A percentile compares a stretch with the other conserved stretches of the same genome.
Conservation (phyloP, 2,888 invertebrate genomes). For the Ariolimax columbianus region DNA sequence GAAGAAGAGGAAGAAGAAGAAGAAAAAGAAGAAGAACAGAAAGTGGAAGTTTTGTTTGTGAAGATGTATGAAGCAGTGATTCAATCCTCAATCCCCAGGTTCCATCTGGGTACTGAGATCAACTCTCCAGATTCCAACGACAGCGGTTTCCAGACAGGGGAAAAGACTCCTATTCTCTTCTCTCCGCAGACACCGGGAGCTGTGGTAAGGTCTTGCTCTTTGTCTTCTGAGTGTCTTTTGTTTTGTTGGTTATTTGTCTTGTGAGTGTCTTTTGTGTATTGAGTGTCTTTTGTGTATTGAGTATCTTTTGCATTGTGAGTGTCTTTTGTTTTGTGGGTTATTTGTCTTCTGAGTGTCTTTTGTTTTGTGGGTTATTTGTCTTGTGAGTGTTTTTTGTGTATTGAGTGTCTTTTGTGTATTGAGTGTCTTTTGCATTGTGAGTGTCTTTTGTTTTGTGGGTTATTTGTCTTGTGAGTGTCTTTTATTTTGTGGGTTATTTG, state of each 20-base stretch:
- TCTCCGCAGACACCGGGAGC: constrained; percentile 40
- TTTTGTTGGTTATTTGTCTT: background rate
- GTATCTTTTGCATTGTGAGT: too few relatives aligned
- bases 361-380: background rate
- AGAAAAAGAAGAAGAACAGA: too few relatives aligned
- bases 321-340: too few relatives aligned
- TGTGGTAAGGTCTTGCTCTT: constrained; percentile 10
- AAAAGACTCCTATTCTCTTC: constrained; percentile 57
- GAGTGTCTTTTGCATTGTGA: too few relatives aligned
- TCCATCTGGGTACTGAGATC: constrained; percentile 67
- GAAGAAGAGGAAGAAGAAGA: too few relatives aligned
- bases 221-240: background rate
- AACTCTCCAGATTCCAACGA: constrained; percentile 78
- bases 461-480: background rate
- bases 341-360: background rate
- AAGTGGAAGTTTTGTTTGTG: too few relatives aligned
- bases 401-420: too few relatives aligned
- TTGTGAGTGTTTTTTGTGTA: too few relatives aligned
- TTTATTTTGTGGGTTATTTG: background rate
- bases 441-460: too few relatives aligned
- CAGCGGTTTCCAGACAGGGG: constrained; percentile 76
- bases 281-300: too few relatives aligned
- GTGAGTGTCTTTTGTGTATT: too few relatives aligned
- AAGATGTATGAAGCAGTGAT: background rate
- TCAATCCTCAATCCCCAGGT: constrained; percentile 37